Evolutionary conservation across 2,797 vertebrate species (phyloP).

Genomic region (Oophaga sylvatica): DNA sequence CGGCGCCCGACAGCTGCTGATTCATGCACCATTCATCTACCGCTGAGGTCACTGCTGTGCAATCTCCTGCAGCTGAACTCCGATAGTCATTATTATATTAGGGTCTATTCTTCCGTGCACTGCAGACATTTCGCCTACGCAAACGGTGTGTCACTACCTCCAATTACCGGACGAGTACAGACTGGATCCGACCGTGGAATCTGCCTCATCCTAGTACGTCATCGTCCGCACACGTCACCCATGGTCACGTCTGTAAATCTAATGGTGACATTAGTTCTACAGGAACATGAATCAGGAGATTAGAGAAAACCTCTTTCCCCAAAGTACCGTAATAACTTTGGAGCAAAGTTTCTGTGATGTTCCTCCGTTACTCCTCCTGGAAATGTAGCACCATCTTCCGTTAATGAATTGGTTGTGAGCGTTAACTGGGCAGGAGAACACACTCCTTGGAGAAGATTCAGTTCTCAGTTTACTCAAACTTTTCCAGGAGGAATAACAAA

Average conservation of each 20-base stretch:
- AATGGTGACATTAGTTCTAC: not conserved
- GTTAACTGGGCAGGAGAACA: too few species aligned
- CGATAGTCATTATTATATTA: slow-evolving; percentile 21
- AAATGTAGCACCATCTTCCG: not conserved
- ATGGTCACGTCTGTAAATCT: not conserved
- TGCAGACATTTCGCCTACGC: not conserved
- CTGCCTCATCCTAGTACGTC: not conserved
- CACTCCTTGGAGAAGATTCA: too few species aligned
- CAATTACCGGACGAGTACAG: not conserved
- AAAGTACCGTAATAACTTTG: not conserved
- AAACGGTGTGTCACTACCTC: not conserved
- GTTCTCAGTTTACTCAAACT: too few species aligned
- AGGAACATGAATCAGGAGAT: too few species aligned
- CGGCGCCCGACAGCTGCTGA: not conserved
- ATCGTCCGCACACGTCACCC: not conserved
- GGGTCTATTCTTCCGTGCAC: not conserved
- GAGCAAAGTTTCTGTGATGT: not conserved
- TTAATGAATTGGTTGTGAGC: too few species aligned
- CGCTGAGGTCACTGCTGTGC: not conserved
- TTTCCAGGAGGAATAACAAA: too few species aligned
- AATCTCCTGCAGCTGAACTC: not conserved
- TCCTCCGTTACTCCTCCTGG: not conserved
- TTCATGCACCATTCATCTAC: not conserved
- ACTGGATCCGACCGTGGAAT: slow-evolving; percentile 15
- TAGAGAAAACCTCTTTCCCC: too few species aligned